Evolutionary conservation across 2,797 vertebrate genomes (phyloP).

Genomic region (Hippopotamyrus pictus): DNA sequence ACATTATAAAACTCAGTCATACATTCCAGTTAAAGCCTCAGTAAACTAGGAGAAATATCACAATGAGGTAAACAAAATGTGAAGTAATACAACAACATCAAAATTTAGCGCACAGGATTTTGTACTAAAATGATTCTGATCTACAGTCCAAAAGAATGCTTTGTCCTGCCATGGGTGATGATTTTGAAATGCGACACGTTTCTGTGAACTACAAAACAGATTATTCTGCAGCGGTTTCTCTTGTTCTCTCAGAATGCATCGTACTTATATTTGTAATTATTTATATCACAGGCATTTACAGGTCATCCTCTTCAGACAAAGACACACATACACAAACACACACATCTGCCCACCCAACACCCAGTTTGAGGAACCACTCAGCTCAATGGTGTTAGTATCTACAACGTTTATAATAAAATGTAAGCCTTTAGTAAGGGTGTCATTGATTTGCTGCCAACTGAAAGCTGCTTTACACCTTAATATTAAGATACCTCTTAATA

Average conservation of each 20-base stretch:
- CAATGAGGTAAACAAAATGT: neutral
- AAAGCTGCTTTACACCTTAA: neutral
- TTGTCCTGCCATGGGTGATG: neutral
- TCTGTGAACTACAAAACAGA: neutral
- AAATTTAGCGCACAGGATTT: neutral
- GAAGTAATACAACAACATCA: neutral
- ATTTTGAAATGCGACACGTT: neutral
- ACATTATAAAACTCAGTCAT: slow-evolving; percentile 5
- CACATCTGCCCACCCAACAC: neutral
- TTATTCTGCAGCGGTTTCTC: neutral
- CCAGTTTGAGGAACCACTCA: neutral
- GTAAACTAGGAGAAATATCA: neutral
- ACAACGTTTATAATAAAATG: neutral
- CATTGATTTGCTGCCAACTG: neutral
- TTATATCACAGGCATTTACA: neutral
- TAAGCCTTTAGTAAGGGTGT: neutral
- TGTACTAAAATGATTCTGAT: neutral
- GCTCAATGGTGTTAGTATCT: neutral
- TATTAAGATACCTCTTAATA: neutral
- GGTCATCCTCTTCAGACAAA: neutral
- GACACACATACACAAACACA: neutral
- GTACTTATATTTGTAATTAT: neutral
- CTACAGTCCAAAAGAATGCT: neutral
- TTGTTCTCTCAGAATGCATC: neutral
- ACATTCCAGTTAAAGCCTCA: neutral